Base-by-base conservation (phyloP, 2,888 invertebrate genomes). In the Chrysolina americana region DNA sequence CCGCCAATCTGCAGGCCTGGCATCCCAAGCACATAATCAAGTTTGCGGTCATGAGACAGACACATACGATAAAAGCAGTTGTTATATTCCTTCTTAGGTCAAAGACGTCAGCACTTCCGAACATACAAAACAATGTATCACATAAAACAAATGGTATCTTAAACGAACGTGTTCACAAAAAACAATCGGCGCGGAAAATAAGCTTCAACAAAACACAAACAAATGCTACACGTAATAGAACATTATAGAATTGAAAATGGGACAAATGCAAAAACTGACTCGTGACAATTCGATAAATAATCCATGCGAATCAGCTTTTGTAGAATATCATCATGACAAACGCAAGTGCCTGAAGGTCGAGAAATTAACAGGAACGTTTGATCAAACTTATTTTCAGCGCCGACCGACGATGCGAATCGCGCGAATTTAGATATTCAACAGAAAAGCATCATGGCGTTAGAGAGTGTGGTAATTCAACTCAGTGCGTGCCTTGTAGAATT, bases 381-480 rank as follows among this genome's bases (percentile, higher is more conserved):
- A n/a, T 48, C 36, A 71, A 41, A 68, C 68, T 48, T 62, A 66
- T 69, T 72, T 62, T 69, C 71, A 71, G 70, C 69, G 72, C 59
- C 28, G 44, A 75, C 59, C 28, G 44, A 56, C 53, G 10, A 28
- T 41, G 21, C 23, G 48, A 28, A 65, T 15, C 17, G 17, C 28
- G 56, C 13, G 11, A 28, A 69, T 64, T 75, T 75, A 75, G 50
- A 75, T 70, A 65, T 65, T 72, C 23, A 72, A 63, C 11, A 68
- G 68, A 5, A 70, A 72, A 50, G 36, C 28, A 64, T 75, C 75
- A 75, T 70, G 59, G 75, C 66, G 75, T 79, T 94, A 97, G 87
- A 97, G 92, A 76, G 96, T 96, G 85, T 95, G 96, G 88, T 97
- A 97, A 89, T 95, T 96, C 81, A 93, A 91, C 87, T 95, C 96